A percentile compares a stretch with the other conserved stretches of the same genome.
Evolutionary conservation across 2,797 vertebrate genomes (phyloP).

Genomic region (Anisognathus igniventris): DNA sequence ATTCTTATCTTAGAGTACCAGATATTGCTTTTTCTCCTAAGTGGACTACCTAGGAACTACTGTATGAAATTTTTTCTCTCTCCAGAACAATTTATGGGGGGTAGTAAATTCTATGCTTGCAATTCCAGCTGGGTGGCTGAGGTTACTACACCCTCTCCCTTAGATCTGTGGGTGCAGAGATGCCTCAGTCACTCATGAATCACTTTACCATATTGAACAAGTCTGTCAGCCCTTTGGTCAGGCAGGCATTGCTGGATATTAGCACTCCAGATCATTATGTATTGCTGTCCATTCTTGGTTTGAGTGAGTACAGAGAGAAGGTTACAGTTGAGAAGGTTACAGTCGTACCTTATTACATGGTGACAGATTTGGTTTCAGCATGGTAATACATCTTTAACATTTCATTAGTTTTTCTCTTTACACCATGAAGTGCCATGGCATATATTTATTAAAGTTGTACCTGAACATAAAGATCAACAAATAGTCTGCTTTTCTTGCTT

Average conservation of each 20-base stretch:
- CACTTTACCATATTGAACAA: neutral
- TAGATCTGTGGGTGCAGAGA: neutral
- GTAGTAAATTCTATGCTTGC: neutral
- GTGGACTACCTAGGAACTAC: neutral
- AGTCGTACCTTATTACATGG: neutral
- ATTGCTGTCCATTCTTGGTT: neutral
- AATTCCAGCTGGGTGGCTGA: neutral
- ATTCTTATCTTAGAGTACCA: neutral
- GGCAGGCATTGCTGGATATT: neutral
- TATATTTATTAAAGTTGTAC: neutral
- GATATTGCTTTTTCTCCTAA: neutral
- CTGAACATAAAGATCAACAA: neutral
- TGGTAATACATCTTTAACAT: neutral
- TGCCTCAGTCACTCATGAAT: neutral
- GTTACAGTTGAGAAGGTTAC: neutral
- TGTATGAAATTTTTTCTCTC: neutral
- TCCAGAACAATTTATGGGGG: neutral
- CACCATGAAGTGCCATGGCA: neutral
- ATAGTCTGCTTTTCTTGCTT: neutral
- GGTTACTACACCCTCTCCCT: neutral
- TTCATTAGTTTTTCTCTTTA: neutral
- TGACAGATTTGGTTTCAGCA: neutral
- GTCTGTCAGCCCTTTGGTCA: neutral
- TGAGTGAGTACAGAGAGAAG: neutral
- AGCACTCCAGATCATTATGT: neutral